Evolutionary conservation across 1,140 invertebrate species (phyloP), one percentile per base, ranked within the genome.

Genomic region (Bradysia coprophila): DNA sequence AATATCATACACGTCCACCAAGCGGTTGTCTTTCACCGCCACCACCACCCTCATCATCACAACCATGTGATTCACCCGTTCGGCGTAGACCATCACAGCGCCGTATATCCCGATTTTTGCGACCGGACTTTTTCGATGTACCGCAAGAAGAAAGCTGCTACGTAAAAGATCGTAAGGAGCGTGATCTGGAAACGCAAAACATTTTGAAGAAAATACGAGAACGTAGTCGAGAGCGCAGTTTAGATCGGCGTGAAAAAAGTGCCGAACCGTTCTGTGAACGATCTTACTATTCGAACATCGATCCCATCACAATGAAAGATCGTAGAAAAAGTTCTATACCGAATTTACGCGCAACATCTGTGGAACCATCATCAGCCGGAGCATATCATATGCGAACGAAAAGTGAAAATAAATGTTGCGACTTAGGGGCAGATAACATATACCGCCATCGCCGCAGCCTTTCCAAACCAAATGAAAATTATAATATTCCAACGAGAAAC

Each of bases 41-140:
- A 9, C 52, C 48, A 20, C 43, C 43, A 24, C 23, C 10, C 24
- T 8, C 6, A 6, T n/a, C 55, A 9, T 51, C 48, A 20, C 43
- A 42, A 24, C 23, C 10, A 6, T 8, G 13, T 13, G 36, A 38
- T 3, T 38, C 36, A 19, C 36, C 36, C 11, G n/a, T 38, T 18
- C 58, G 61, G 40, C 62, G 64, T 38, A 63, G 64, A 44, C 62
- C 63, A 16, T 50, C 64, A 21, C 69, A 68, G 44, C 67, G 72
- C 21, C 64, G 73, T 43, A 70, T 79, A 32, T 82, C 79, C 11
- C 64, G 79, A 45, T 82, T 82, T 54, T 38, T 56, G 83, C 63
- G 81, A 10, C 78, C 81, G 0, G 81, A 85, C 53, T 84, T 85
- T 52, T 85, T 78, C 49, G 81, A 84, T 41, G 66, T 77, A 0